Conservation (phyloP, 2,113 vertebrate genomes). For the Carettochelys insculpta region DNA sequence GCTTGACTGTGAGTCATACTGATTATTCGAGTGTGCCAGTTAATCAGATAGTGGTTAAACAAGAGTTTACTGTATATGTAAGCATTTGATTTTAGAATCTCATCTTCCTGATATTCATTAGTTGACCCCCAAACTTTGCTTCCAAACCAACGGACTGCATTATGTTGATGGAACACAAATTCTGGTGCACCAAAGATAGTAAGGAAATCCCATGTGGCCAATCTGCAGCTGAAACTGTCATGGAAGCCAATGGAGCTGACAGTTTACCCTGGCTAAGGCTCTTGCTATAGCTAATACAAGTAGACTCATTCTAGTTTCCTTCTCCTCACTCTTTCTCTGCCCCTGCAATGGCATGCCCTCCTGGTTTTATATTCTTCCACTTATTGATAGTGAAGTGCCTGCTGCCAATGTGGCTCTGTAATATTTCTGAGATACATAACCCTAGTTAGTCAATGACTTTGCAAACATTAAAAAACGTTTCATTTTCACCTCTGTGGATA, state of each 20-base stretch:
- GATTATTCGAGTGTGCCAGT: no score
- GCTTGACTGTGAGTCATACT: no score
- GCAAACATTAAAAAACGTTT: neutral
- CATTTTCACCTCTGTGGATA: neutral
- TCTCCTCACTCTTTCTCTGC: neutral
- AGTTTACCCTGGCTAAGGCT: neutral
- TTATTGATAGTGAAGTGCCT: accelerated
- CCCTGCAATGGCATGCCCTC: accelerated
- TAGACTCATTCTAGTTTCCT: neutral
- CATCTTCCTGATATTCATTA: neutral
- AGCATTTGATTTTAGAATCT: neutral
- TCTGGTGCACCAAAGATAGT: neutral
- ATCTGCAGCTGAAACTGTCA: neutral
- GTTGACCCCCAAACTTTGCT: neutral
- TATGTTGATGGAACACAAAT: neutral
- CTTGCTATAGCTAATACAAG: neutral
- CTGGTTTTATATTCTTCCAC: neutral
- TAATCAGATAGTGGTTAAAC: no score
- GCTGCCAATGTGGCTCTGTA: accelerated
- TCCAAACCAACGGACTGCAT: neutral
- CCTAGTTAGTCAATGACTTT: accelerated
- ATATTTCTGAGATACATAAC: accelerated
- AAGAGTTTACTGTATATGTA: no score
- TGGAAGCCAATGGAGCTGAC: neutral
- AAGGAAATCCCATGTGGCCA: neutral